Evolutionary conservation across 2,113 vertebrate species (phyloP).

Genomic region (Phyllostomus discolor): DNA sequence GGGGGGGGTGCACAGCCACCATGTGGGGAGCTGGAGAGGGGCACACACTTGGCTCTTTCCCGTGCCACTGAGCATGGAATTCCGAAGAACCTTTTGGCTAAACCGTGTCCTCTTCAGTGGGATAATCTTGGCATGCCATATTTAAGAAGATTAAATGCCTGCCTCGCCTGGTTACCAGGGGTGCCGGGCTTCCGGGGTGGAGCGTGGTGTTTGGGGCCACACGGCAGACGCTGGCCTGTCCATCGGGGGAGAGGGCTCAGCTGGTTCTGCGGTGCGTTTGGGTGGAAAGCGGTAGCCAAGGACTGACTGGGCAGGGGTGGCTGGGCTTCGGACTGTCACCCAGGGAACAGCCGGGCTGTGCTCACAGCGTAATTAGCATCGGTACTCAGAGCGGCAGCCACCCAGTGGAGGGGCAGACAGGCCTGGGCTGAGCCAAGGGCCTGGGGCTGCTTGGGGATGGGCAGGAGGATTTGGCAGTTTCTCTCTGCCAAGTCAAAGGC

Average conservation of each 20-base stretch:
- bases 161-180: no score
- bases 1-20: not conserved
- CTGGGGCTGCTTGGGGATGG: conserved; percentile 31
- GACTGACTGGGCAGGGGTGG: not conserved
- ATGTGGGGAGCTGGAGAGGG: not conserved
- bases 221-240: not conserved
- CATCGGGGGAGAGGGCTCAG: not conserved
- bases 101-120: not conserved
- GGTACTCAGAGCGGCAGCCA: conserved; percentile 22
- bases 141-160: not conserved
- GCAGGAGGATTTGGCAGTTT: not conserved
- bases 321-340: not conserved
- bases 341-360: conserved; percentile 13
- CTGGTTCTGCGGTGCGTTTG: not conserved
- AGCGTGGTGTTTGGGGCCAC: not conserved
- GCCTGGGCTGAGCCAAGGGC: conserved; percentile 58
- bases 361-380: conserved; percentile 29
- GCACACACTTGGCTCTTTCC: not conserved
- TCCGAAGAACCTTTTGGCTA: not conserved
- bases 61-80: not conserved
- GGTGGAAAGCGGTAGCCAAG: not conserved
- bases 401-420: conserved; percentile 5
- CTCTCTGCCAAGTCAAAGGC: conserved; percentile 43
- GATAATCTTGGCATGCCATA: not conserved
- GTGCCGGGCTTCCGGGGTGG: not conserved